These are phyloP conservation scores for Sipha maydis DNA, from an alignment of 2,888 invertebrate species.

Conservation along the genomic window DNA sequence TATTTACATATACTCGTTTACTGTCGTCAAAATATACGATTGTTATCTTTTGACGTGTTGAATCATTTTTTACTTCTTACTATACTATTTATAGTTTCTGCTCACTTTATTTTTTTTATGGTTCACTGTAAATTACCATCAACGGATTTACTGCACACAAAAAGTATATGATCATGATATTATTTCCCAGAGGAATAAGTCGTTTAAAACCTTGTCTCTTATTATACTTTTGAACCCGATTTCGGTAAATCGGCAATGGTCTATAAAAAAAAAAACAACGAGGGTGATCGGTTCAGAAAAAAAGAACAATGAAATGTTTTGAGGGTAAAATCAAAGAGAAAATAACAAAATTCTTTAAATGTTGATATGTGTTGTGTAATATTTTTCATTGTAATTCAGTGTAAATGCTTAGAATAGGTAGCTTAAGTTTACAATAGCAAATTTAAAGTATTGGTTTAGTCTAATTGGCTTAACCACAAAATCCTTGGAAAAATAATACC, in stretches of 20 bases:
- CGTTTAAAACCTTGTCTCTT: conserved; percentile 47
- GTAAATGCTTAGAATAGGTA: background rate
- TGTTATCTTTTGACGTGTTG: background rate
- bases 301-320: conserved; percentile 14
- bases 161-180: conserved; percentile 44
- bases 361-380: background rate
- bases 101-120: background rate
- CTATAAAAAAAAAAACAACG: conserved; percentile 28
- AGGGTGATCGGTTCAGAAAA: background rate
- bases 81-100: background rate
- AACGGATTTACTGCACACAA: conserved; percentile 45
- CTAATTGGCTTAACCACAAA: too few species aligned
- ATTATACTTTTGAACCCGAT: conserved; percentile 44
- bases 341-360: background rate
- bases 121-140: conserved; percentile 44
- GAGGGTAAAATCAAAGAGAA: conserved; percentile 20
- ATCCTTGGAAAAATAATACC: too few species aligned
- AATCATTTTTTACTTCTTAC: background rate
- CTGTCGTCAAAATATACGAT: too few species aligned
- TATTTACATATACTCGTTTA: too few species aligned
- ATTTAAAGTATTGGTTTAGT: too few species aligned
- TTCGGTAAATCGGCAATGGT: conserved; percentile 41
- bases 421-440: too few species aligned
- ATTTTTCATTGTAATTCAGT: background rate
- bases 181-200: conserved; percentile 51